phyloP scores from a whole-genome alignment of 2,797 vertebrate species.

The Phataginus tetradactyla region DNA sequence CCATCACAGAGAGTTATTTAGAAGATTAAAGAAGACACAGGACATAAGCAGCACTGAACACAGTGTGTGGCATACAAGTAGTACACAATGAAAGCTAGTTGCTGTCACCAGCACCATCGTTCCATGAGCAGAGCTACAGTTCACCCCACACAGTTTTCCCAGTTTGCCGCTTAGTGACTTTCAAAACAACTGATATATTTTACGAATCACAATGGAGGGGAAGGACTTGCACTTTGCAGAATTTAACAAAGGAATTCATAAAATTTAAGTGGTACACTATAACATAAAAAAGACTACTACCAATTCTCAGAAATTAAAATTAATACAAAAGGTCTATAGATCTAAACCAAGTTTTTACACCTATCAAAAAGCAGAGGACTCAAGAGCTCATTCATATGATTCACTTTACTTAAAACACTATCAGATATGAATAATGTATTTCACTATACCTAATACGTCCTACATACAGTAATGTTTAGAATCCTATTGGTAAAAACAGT shows the following conservation, averaged over 20 bases:
- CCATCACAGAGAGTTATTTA: not conserved
- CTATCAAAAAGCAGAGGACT: constrained; percentile 25
- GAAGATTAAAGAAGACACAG: constrained; percentile 34
- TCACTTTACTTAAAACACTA: constrained; percentile 39
- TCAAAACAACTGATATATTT: not conserved
- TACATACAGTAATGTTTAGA: not conserved
- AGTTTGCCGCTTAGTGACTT: not conserved
- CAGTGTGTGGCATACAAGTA: not conserved
- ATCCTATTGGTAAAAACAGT: not conserved
- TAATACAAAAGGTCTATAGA: not conserved
- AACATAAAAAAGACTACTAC: constrained; percentile 38
- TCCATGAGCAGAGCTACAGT: not conserved
- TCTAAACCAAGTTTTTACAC: constrained; percentile 41
- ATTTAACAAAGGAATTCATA: constrained; percentile 33
- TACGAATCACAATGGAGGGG: not conserved
- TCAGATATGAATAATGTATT: constrained; percentile 8
- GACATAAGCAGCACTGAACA: not conserved
- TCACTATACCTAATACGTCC: not conserved
- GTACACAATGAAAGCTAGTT: not conserved
- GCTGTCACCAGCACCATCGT: not conserved
- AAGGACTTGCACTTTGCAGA: constrained; percentile 10
- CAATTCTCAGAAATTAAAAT: constrained; percentile 38
- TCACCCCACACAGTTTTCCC: not conserved
- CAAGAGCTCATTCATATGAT: not conserved
- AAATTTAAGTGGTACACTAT: constrained; percentile 21